Base-by-base conservation (phyloP, 1,140 invertebrate genomes). In the Chironomus tepperi region DNA sequence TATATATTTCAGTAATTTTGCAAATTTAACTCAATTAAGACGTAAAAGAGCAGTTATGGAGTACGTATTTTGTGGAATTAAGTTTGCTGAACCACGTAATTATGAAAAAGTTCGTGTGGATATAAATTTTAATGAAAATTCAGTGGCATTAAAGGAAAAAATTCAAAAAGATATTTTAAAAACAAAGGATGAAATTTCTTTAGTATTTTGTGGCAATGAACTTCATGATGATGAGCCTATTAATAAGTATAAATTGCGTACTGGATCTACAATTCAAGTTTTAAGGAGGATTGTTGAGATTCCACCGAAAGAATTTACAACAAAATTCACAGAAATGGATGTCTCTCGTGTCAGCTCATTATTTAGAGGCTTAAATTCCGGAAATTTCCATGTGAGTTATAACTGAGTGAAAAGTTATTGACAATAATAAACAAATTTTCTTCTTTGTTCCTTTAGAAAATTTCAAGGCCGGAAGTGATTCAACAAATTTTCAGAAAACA, bases 371-470 rank as follows among this genome's bases (percentile, higher is more conserved):
- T 19, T 70, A 8, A 70, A 70, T 21, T 70, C 65, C 7, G 65
- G 65, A 21, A 70, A 70, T 70, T 70, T 70, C 10, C 65, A 70
- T 19, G 65, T 70, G 12, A 70, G 65, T 70, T 7, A 70, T 9
- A 8, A 21, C 65, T 21, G 7, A 18, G 1, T 67, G 1, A 8
- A 6, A 18, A 21, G 7, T 19, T 70, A 21, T 19, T 10, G 9
- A 18, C 65, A 7, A 3, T 67, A 3, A 19, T 70, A 9, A 70
- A 9, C 18, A 70, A n/a, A 21, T 70, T 19, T 70, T 70, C 18
- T 70, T 7, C 18, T 70, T 70, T 70, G 65, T 70, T 15, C n/a
- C 12, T 57, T 70, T 16, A 70, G 65, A 70, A 70, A 70, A 70
- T 70, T 70, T 70, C 65, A 21, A 70, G 65, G 16, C 65, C 65